phyloP scores from a whole-genome alignment of 2,888 invertebrate species.

The Agriopis aurantiaria region DNA sequence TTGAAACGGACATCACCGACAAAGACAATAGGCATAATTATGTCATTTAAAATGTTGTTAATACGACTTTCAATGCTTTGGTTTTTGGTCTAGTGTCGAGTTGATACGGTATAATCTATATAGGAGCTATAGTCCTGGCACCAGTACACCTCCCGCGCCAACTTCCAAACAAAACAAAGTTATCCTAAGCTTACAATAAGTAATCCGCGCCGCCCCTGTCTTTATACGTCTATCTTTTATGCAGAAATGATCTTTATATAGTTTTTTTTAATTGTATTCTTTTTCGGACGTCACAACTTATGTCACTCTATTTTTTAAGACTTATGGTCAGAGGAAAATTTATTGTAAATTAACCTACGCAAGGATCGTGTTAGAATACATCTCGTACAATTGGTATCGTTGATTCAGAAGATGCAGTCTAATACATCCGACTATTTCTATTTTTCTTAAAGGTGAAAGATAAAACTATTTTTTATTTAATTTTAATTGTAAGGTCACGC shows the following conservation, averaged over 20 bases:
- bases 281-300: conserved; percentile 82
- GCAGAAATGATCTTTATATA: conserved; percentile 77
- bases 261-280: conserved; percentile 56
- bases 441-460: conserved; percentile 62
- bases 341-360: conserved; percentile 71
- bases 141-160: conserved; percentile 19
- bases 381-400: conserved; percentile 33
- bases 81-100: neutral
- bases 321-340: conserved; percentile 68
- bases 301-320: conserved; percentile 70
- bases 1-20: neutral
- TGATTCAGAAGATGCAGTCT: conserved; percentile 39
- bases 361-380: conserved; percentile 59
- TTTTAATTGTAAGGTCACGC: conserved; percentile 37
- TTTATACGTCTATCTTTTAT: conserved; percentile 63
- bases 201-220: conserved; percentile 69
- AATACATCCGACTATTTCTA: conserved; percentile 59
- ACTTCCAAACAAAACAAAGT: conserved; percentile 47
- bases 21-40: too few species aligned
- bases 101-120: neutral
- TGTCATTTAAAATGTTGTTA: neutral
- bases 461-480: conserved; percentile 53
- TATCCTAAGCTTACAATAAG: conserved; percentile 67
- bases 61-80: neutral
- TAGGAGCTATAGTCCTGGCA: neutral